These are phyloP conservation scores for Centroberyx gerrardi DNA, from an alignment of 2,797 vertebrate genomes.

Conservation along the genomic window DNA sequence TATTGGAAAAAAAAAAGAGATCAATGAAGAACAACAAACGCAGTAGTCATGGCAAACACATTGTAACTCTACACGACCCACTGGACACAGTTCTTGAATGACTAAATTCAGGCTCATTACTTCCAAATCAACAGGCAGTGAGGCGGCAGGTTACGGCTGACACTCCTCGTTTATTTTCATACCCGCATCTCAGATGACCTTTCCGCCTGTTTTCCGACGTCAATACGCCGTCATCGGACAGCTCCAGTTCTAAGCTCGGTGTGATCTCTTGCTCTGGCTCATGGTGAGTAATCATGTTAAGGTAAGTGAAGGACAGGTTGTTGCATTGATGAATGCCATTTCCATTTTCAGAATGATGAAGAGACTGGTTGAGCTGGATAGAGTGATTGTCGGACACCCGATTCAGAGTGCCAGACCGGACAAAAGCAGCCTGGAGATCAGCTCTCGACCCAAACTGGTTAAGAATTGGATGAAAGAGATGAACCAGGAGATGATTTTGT, in stretches of 20 bases:
- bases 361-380: not conserved
- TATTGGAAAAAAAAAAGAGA: conserved; percentile 38
- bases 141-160: conserved; percentile 24
- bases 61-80: conserved; percentile 37
- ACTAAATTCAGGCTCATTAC: conserved; percentile 54
- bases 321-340: conserved; percentile 14
- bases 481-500: conserved; percentile 1
- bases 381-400: not conserved
- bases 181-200: conserved; percentile 64
- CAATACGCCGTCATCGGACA: conserved; percentile 20
- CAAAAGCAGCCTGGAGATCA: not conserved
- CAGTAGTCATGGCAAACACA: conserved; percentile 16
- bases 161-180: conserved; percentile 62
- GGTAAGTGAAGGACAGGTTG: conserved; percentile 26
- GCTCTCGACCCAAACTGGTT: not conserved
- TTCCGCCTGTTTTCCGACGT: conserved; percentile 47
- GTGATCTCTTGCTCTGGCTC: not conserved
- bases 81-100: conserved; percentile 17
- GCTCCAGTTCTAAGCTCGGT: not conserved
- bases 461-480: conserved; percentile 20
- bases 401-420: not conserved
- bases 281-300: conserved; percentile 20
- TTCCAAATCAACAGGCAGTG: conserved; percentile 56
- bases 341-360: conserved; percentile 14
- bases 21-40: conserved; percentile 27